Percentiles rank a stretch among this genome's conserved stretches.
Evolutionary conservation across 2,797 vertebrate species (phyloP).

Genomic region (Pteronotus mesoamericanus): DNA sequence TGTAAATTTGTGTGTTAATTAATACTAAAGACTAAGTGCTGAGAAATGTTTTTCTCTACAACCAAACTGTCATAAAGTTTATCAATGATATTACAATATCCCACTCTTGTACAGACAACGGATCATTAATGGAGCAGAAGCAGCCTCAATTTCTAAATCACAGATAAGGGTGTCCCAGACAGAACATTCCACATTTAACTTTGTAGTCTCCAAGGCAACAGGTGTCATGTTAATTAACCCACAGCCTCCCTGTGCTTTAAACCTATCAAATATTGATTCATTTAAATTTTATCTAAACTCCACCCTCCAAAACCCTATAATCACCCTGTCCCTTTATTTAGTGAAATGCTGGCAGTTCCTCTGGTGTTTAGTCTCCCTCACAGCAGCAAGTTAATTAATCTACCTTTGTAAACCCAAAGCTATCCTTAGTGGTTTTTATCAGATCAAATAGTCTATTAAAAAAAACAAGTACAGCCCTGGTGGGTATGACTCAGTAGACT

Average conservation of each 20-base stretch:
- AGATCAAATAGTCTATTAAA: neutral
- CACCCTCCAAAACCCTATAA: neutral
- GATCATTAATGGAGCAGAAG: constrained; percentile 1
- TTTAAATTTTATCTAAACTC: constrained; percentile 35
- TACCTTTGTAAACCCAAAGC: neutral
- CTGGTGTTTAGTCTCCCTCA: neutral
- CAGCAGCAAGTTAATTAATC: constrained; percentile 23
- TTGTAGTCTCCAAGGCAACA: constrained; percentile 15
- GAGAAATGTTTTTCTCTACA: neutral
- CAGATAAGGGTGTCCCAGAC: neutral
- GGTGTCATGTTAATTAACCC: constrained; percentile 5
- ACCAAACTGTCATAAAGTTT: neutral
- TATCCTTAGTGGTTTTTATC: neutral
- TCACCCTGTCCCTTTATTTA: neutral
- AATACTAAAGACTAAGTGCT: neutral
- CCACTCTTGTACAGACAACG: neutral
- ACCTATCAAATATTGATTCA: neutral
- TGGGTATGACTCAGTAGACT: too few species aligned
- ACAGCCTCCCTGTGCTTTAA: constrained; percentile 5
- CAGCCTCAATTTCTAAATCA: neutral
- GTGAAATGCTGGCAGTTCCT: constrained; percentile 1
- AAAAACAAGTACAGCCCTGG: neutral
- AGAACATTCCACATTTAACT: constrained; percentile 6
- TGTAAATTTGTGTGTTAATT: neutral
- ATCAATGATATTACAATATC: neutral